Evolutionary conservation across 2,888 invertebrate species (phyloP), one percentile per base, ranked within the genome.

Genomic region (Nymphalis c-album): DNA sequence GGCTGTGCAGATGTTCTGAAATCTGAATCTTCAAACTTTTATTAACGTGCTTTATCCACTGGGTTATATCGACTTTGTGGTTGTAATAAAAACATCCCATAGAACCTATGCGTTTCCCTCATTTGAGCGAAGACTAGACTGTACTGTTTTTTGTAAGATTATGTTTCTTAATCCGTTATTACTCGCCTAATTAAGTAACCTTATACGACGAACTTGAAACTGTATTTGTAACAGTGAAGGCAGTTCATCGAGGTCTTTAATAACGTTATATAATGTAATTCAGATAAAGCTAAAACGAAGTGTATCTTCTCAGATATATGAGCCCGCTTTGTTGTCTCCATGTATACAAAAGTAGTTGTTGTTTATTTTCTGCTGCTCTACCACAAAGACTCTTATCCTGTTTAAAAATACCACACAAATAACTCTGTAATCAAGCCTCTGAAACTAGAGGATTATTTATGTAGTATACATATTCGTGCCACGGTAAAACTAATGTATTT

Each of bases 241-340:
- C 18, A 51, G 10, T 45, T 62, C 13, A 53, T 76, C 71, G 73
- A 72, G 73, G 18, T 72, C 71, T 72, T 68, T 73, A 63, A 65
- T 66, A 65, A 60, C 47, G 58, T 60, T 64, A 62, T 64, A 61
- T 64, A 63, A 71, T 60, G 45, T 61, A 60, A 18, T 68, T 66
- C 60, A 73, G 57, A 62, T 64, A 67, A 64, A 59, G 62, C 60
- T 58, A 64, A 61, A 18, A 48, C 53, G 51, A 48, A 63, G 63
- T 64, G 58, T 62, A 66, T 68, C 58, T 68, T 70, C 63, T 62
- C 60, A 46, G 59, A 71, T 68, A 60, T 67, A 64, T 64, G 57
- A 65, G 63, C 40, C 10, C 59, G 55, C 47, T 70, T 67, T 67
- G 66, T 72, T 67, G 53, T 63, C 60, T 57, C 63, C 51, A 64